Conservation (phyloP, 2,113 vertebrate genomes). For the Perccottus glenii region DNA sequence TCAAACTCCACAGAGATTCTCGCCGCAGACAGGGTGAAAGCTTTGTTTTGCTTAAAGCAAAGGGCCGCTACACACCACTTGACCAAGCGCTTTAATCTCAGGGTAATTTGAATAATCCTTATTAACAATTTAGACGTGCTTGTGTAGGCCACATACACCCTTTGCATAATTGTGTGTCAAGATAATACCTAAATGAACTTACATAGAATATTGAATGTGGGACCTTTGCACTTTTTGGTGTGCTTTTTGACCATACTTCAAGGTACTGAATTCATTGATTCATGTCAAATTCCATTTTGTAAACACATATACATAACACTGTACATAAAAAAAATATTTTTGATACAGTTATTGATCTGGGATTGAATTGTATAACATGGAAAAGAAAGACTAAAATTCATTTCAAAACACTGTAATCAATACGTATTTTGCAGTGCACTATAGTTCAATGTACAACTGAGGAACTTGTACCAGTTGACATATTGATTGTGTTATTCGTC, state of each 20-base stretch:
- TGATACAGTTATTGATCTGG: neutral
- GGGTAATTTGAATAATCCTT: conserved; percentile 19
- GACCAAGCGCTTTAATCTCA: conserved; percentile 13
- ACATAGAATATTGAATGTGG: neutral
- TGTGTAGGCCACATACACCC: neutral
- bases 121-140: conserved; percentile 10
- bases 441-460: neutral
- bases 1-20: conserved; percentile 45
- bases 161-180: neutral
- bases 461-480: neutral
- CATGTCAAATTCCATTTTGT: no score
- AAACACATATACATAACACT: no score
- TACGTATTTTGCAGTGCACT: no score
- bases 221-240: neutral
- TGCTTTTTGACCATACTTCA: neutral
- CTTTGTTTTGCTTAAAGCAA: conserved; percentile 24
- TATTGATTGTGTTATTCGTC: neutral
- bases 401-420: no score
- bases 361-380: neutral
- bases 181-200: neutral
- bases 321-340: no score
- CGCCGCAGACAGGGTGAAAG: conserved; percentile 28
- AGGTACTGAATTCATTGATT: no score
- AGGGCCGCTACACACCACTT: neutral
- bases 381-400: neutral